phyloP scores from a whole-genome alignment of 2,888 invertebrate genomes.

The Panopea generosa region DNA sequence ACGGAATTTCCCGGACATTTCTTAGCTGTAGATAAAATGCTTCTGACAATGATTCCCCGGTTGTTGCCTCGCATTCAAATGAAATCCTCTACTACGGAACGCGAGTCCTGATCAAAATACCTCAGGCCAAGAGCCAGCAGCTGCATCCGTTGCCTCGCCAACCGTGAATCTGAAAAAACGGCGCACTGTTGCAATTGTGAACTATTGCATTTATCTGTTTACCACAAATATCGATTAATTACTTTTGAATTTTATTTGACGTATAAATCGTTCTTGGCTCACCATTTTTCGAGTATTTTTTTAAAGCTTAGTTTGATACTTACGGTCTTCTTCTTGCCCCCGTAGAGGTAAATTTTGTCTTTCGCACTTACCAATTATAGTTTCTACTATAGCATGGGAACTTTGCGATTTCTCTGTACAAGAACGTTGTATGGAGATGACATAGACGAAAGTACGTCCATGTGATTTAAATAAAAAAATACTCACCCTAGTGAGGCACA shows the following conservation, averaged over 20 bases:
- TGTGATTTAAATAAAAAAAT: no score
- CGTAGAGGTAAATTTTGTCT: conserved; percentile 30
- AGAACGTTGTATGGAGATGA: no score
- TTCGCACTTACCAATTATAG: conserved; percentile 35
- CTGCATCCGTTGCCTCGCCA: conserved; percentile 25
- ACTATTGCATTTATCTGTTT: conserved; percentile 12
- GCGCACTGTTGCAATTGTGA: conserved; percentile 6
- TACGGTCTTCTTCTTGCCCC: conserved; percentile 15
- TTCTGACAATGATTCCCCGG: conserved; percentile 23
- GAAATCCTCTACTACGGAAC: conserved; percentile 30
- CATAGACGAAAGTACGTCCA: no score
- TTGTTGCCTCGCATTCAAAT: conserved; percentile 36
- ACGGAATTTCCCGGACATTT: conserved; percentile 11
- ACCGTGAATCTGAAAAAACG: conserved; percentile 26
- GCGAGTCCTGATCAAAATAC: not conserved
- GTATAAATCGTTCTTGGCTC: conserved; percentile 1
- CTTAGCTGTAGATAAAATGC: conserved; percentile 6
- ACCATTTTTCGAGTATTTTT: conserved; percentile 1
- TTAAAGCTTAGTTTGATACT: not conserved
- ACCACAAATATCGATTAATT: conserved; percentile 22
- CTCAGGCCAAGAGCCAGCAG: conserved; percentile 25
- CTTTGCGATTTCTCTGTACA: conserved; percentile 18
- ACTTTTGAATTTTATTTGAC: conserved; percentile 12
- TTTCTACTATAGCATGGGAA: conserved; percentile 16
- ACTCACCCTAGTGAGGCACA: no score